These are phyloP conservation scores for Caenorhabditis doughertyi DNA, from an alignment of 2,888 invertebrate genomes.

Conservation along the genomic window DNA sequence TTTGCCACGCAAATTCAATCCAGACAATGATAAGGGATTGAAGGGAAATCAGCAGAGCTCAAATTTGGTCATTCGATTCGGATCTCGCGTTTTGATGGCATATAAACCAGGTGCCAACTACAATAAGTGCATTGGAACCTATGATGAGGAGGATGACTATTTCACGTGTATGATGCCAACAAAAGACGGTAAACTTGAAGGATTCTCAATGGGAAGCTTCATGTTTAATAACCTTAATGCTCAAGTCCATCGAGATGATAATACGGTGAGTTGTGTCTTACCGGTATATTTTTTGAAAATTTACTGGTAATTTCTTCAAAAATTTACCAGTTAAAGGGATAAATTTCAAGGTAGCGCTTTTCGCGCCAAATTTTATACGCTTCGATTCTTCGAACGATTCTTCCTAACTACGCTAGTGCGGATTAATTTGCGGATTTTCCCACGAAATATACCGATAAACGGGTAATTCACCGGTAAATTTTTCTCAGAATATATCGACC, in stretches of 20 bases:
- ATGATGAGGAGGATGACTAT: conserved; percentile 41
- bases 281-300: background rate
- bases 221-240: background rate
- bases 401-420: too few species aligned
- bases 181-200: background rate
- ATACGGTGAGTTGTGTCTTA: conserved; percentile 3
- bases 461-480: too few species aligned
- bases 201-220: conserved; percentile 11
- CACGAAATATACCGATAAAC: too few species aligned
- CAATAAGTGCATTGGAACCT: conserved; percentile 55
- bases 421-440: too few species aligned
- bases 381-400: too few species aligned
- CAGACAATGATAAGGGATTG: background rate
- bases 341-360: too few species aligned
- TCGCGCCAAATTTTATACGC: too few species aligned
- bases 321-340: too few species aligned
- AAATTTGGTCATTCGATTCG: conserved; percentile 26
- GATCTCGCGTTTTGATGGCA: conserved; percentile 33
- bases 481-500: too few species aligned
- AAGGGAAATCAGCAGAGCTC: background rate
- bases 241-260: conserved; percentile 11
- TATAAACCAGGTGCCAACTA: conserved; percentile 18
- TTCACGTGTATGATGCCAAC: conserved; percentile 34
- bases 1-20: background rate
- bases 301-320: too few species aligned